Base-by-base conservation (phyloP, 2,113 vertebrate species). In the Proteles cristata region DNA sequence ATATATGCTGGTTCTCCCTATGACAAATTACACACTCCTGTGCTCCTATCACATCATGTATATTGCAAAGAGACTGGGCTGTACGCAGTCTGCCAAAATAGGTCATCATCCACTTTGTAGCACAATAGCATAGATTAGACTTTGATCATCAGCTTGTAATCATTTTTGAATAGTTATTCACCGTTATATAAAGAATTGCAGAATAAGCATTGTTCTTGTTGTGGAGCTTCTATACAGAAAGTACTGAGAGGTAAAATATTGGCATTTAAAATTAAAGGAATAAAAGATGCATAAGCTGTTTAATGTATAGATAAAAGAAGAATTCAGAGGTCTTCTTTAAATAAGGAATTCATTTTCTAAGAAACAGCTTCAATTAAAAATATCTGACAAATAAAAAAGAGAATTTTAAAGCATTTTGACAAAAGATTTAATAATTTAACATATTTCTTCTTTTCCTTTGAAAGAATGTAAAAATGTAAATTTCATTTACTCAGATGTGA, bases 371-470 rank as follows among this genome's bases (percentile, higher is more conserved):
- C 85, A 97, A 94, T 95, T 97, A 97, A 97, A 90, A 96, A 87
- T 90, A 80, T 66, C 84, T 94, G 85, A 89, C 73, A 96, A 95
- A 90, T 93, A 95, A 92, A 93, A 92, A 93, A 94, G 80, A 77
- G 61, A 92, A 85, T 93, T 95, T 85, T 95, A 53, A 96, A 96
- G 71, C 35, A 86, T 93, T 97, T 87, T 97, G 61, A 96, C 88
- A 94, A 95, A 95, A 97, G 39, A 89, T 74, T 97, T 97, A 95
- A 97, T 95, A 98, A 98, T 97, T 97, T 97, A 96, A 53, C 19
- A 76, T 76, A 84, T 80, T 83, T 66, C 23, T 89, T 74, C 7
- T 93, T 94, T 94, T 88, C 7, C 39, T 96, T 94, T 96, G 69
- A 93, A 95, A 86, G 19, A 90, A 73, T 88, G 28, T 80, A 92